These are phyloP conservation scores for Otus scops DNA, from an alignment of 2,797 vertebrate genomes.

Conservation along the genomic window DNA sequence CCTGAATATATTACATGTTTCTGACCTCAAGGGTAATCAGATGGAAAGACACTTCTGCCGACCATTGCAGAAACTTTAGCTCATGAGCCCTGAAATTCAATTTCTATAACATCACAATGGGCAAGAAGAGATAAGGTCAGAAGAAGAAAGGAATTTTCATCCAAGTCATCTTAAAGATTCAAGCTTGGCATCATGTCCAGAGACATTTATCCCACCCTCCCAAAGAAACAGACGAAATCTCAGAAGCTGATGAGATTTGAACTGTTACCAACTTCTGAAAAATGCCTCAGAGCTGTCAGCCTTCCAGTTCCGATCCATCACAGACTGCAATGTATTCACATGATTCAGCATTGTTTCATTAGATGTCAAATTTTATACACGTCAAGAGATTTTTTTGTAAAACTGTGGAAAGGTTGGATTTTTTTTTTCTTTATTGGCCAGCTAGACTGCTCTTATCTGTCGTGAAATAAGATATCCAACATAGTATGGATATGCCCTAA, in stretches of 20 bases:
- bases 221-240: slow-evolving; percentile 35
- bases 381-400: background rate
- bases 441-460: background rate
- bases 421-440: background rate
- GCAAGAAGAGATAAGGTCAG: background rate
- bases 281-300: slow-evolving; percentile 21
- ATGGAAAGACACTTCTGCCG: slow-evolving; percentile 23
- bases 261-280: slow-evolving; percentile 19
- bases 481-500: fast-evolving
- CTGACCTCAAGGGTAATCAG: slow-evolving; percentile 48
- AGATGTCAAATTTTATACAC: background rate
- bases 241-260: slow-evolving; percentile 49
- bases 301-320: background rate
- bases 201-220: slow-evolving; percentile 27
- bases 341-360: slow-evolving; percentile 49
- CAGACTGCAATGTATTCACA: background rate
- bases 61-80: slow-evolving; percentile 40
- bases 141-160: slow-evolving; percentile 14
- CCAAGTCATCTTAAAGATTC: slow-evolving; percentile 7
- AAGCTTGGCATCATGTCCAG: slow-evolving; percentile 3
- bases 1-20: slow-evolving; percentile 23
- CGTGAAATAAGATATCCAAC: background rate
- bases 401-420: background rate
- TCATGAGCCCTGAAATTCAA: background rate
- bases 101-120: slow-evolving; percentile 24